These are phyloP conservation scores for human (Homo sapiens) DNA, from an alignment of 2,113 vertebrate species.

Conservation along the genomic window GRCh38 chr7:17654501-17655000, in stretches of 20 bases:
- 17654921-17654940: neutral
- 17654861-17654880: neutral
- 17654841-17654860: neutral
- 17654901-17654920: neutral
- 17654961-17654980: neutral
- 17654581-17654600: neutral
- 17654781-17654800: neutral
- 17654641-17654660: neutral
- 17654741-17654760: neutral
- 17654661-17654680: neutral
- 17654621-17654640: neutral
- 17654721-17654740: neutral
- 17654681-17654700: neutral
- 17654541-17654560: neutral
- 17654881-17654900: neutral
- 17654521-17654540: neutral
- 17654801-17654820: neutral
- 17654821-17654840: constrained; percentile 1
- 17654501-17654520: neutral
- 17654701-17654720: neutral
- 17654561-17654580: neutral
- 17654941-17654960: neutral
- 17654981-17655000: neutral
- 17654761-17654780: neutral
- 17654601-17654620: neutral